Percentiles rank a stretch among this genome's conserved stretches.
phyloP scores from a whole-genome alignment of 2,888 invertebrate species.

The Lasioglossum leucozonium region DNA sequence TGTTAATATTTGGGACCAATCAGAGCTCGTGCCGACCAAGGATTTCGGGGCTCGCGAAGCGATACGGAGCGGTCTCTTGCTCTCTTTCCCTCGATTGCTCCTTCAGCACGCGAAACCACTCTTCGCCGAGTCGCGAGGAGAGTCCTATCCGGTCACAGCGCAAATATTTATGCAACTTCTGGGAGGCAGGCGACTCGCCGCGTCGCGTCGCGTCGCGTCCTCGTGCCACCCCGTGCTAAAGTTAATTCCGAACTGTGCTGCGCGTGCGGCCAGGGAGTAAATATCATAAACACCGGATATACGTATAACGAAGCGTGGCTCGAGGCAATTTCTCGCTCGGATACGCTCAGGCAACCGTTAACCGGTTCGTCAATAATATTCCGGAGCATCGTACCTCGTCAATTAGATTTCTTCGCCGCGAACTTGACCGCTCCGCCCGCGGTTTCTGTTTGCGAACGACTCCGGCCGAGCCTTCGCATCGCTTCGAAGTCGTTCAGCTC shows the following conservation, averaged over 20 bases:
- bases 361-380: slow-evolving; percentile 6
- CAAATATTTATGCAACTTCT: slow-evolving; percentile 34
- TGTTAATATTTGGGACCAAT: not conserved
- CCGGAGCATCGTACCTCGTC: not conserved
- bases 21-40: not conserved
- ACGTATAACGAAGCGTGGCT: slow-evolving; percentile 17
- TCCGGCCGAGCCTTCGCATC: not conserved
- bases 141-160: not conserved
- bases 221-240: not conserved
- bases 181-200: not conserved
- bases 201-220: not conserved
- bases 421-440: not conserved
- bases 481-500: not conserved
- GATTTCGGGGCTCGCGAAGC: not conserved
- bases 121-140: not conserved
- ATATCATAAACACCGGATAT: slow-evolving; percentile 32
- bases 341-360: not conserved
- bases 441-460: not conserved
- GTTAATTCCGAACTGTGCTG: slow-evolving; percentile 18
- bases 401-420: not conserved
- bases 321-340: slow-evolving; percentile 16
- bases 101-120: not conserved
- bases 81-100: not conserved
- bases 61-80: not conserved
- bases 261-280: slow-evolving; percentile 3